These are phyloP conservation scores for Diplogasteroides magnus DNA, from an alignment of 1,140 invertebrate species.

Conservation along the genomic window DNA sequence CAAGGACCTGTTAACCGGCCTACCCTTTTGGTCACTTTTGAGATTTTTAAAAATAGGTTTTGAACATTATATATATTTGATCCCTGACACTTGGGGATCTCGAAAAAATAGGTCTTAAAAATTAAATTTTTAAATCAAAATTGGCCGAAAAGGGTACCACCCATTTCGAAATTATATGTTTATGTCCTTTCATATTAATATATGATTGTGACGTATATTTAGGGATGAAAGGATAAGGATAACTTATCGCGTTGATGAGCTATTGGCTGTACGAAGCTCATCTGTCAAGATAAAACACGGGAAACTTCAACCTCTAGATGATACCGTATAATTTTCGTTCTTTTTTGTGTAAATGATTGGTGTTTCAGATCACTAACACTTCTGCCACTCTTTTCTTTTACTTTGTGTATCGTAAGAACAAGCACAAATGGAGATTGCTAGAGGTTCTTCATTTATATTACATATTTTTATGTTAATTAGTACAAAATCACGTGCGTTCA, in stretches of 20 bases:
- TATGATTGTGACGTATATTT: not conserved
- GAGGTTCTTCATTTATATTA: slow-evolving; percentile 7
- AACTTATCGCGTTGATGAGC: slow-evolving; percentile 25
- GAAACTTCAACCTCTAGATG: slow-evolving; percentile 3
- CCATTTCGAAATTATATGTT: no score
- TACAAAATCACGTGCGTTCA: no score
- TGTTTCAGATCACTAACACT: slow-evolving; percentile 10
- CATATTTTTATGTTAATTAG: not conserved
- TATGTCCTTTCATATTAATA: no score
- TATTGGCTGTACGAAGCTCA: slow-evolving; percentile 6
- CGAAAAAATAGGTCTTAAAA: no score
- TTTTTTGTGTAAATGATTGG: not conserved
- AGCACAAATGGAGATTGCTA: slow-evolving; percentile 29
- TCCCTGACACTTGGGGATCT: slow-evolving; percentile 9
- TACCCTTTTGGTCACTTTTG: no score
- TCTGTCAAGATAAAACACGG: slow-evolving; percentile 19
- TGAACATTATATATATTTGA: no score
- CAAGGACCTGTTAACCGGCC: no score
- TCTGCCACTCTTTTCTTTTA: slow-evolving; percentile 32
- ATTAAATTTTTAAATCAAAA: no score
- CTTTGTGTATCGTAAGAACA: slow-evolving; percentile 32
- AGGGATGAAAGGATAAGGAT: slow-evolving; percentile 1
- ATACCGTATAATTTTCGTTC: not conserved
- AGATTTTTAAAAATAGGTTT: no score
- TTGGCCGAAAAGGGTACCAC: no score